phyloP scores from a whole-genome alignment of 1,140 invertebrate species.

The Drosophila kepulauana region DNA sequence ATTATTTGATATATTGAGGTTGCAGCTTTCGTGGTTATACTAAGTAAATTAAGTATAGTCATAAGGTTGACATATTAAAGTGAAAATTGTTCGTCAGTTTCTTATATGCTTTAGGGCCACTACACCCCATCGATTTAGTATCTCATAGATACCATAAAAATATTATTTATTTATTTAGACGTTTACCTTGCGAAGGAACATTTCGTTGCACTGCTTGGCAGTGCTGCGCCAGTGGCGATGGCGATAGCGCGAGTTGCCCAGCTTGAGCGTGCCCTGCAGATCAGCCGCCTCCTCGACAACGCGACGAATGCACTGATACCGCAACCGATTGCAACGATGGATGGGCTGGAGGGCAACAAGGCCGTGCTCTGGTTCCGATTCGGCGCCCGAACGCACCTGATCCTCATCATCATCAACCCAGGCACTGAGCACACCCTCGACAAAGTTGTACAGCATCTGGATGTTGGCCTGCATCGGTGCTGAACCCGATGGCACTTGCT shows the following conservation, averaged over 20 bases:
- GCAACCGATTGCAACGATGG: slow-evolving; percentile 88
- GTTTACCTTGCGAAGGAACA: slow-evolving; percentile 90
- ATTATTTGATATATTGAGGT: too few relatives aligned
- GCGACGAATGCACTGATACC: slow-evolving; percentile 88
- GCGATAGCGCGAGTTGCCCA: slow-evolving; percentile 88
- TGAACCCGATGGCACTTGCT: slow-evolving; percentile 83
- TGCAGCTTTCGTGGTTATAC: too few relatives aligned
- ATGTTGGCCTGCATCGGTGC: slow-evolving; percentile 88
- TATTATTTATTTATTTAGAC: not conserved
- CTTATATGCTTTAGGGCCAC: too few relatives aligned
- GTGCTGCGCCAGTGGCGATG: slow-evolving; percentile 91
- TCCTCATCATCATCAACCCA: slow-evolving; percentile 89
- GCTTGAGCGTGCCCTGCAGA: slow-evolving; percentile 87
- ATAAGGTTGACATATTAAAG: too few relatives aligned
- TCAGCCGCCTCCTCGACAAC: slow-evolving; percentile 89
- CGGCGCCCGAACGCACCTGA: slow-evolving; percentile 87
- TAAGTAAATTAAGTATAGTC: too few relatives aligned
- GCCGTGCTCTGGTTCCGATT: slow-evolving; percentile 88
- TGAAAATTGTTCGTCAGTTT: too few relatives aligned
- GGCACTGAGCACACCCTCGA: slow-evolving; percentile 89
- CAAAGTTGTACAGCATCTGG: slow-evolving; percentile 91
- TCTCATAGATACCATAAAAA: too few relatives aligned
- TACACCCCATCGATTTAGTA: too few relatives aligned
- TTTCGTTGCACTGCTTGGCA: slow-evolving; percentile 90
- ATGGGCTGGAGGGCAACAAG: slow-evolving; percentile 87